Evolutionary conservation across 1,140 invertebrate genomes (phyloP).

Genomic region (Dendroctonus valens): DNA sequence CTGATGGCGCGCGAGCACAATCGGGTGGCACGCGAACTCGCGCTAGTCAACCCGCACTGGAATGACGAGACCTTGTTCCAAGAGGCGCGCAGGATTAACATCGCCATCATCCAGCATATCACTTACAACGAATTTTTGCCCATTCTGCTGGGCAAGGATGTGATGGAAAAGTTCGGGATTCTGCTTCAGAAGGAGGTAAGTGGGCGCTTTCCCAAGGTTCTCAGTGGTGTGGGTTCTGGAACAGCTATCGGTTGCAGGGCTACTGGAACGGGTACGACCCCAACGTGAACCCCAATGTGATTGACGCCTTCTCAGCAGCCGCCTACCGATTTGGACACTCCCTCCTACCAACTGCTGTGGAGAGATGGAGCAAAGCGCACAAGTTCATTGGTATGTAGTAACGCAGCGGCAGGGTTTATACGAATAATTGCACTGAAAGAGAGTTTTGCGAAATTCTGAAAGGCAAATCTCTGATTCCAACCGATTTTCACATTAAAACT

Average conservation of each 20-base stretch:
- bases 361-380: slow-evolving; percentile 90
- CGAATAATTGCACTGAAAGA: no score
- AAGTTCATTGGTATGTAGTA: slow-evolving; percentile 79
- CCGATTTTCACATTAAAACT: no score
- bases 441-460: no score
- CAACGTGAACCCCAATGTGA: slow-evolving; percentile 80
- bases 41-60: slow-evolving; percentile 88
- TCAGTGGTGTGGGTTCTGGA: background rate
- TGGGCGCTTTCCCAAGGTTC: background rate
- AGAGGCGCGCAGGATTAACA: slow-evolving; percentile 84
- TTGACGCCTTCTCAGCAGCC: slow-evolving; percentile 83
- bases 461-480: no score
- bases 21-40: slow-evolving; percentile 72
- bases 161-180: slow-evolving; percentile 89
- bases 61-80: slow-evolving; percentile 93
- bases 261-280: slow-evolving; percentile 89
- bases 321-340: slow-evolving; percentile 91
- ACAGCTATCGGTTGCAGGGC: slow-evolving; percentile 53
- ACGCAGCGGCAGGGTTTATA: background rate
- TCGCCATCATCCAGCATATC: slow-evolving; percentile 89
- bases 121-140: slow-evolving; percentile 95
- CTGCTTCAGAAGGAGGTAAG: slow-evolving; percentile 76
- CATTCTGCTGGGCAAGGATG: slow-evolving; percentile 87
- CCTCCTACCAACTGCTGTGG: slow-evolving; percentile 80
- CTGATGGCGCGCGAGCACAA: slow-evolving; percentile 88